Percentiles rank a stretch among this genome's conserved stretches.
phyloP scores from a whole-genome alignment of 2,797 vertebrate species.

The Phataginus tricuspis region DNA sequence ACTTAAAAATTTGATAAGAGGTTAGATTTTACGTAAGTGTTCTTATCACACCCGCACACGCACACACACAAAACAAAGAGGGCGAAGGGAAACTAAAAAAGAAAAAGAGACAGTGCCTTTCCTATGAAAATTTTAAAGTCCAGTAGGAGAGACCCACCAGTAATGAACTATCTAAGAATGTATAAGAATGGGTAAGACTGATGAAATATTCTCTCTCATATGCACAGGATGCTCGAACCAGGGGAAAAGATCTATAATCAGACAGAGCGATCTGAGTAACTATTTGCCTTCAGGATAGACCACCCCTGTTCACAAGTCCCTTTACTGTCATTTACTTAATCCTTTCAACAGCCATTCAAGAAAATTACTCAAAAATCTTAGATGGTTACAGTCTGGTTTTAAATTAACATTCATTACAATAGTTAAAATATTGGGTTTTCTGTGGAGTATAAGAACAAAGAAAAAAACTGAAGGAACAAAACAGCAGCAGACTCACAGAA shows the following conservation, averaged over 20 bases:
- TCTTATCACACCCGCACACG: not conserved
- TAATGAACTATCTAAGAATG: conserved; percentile 28
- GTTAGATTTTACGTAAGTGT: not conserved
- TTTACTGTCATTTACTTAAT: conserved; percentile 1
- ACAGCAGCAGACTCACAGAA: too few relatives aligned
- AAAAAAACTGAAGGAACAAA: too few relatives aligned
- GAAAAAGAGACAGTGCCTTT: not conserved
- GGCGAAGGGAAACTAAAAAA: not conserved
- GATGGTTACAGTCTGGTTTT: not conserved
- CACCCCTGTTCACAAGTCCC: not conserved
- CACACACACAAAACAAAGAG: not conserved
- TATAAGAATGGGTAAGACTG: not conserved
- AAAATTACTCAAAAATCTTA: conserved; percentile 17
- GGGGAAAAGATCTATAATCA: not conserved
- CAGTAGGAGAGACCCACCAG: not conserved
- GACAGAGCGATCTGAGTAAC: not conserved
- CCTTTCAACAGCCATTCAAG: not conserved
- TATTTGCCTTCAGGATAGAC: not conserved
- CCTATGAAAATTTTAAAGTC: not conserved
- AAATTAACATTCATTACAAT: not conserved
- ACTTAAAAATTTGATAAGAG: not conserved
- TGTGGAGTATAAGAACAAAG: too few relatives aligned
- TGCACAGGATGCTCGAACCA: not conserved
- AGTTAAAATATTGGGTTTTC: not conserved
- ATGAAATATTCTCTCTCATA: not conserved